Evolutionary conservation across 2,797 vertebrate genomes (phyloP), one percentile per base, ranked within the genome.

Genomic region (Coranthus polyacanthus): DNA sequence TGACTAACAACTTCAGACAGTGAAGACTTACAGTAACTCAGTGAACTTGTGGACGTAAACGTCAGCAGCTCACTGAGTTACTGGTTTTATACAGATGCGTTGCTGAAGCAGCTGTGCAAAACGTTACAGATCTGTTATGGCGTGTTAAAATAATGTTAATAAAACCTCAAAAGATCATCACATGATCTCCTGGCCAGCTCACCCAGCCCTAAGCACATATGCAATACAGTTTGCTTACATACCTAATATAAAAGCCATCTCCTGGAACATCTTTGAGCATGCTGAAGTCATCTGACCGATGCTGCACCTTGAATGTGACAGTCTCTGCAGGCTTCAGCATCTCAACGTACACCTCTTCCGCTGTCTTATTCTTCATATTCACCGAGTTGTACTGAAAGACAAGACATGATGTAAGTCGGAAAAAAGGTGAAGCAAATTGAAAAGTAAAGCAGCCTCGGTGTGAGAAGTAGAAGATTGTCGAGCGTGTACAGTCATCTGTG

Each of bases 181-280:
- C 26, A 29, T 26, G 24, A 3, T 26, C 24, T 6, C 24, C 24
- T 26, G 24, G 24, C 3, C 3, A 26, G 24, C 24, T 6, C 24
- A 6, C 5, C 26, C 26, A 5, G 8, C 5, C 8, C 1, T 29
- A 2, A 29, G 5, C 26, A 29, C 26, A 29, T 29, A 29, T 29
- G 5, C 8, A 29, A 29, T 29, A 29, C 26, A 4, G 26, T 29
- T 5, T 7, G 8, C 26, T 29, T 4, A 32, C 16, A 16, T 85
- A 98, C 98, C 98, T 95, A 92, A 98, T 94, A 79, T 96, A 99
- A 94, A 99, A 99, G 81, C 96, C 95, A 75, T 99, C 97, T 47
- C 96, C 97, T 37, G 96, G 94, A 81, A 95, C 88, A n/a, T 95
- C 95, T 93, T 96, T 97, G 84, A 97, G 88, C 78, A 87, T 88